A percentile compares a stretch with the other conserved stretches of the same genome.
Evolutionary conservation across 1,140 invertebrate species (phyloP).

Genomic region (Pectinophora gossypiella): DNA sequence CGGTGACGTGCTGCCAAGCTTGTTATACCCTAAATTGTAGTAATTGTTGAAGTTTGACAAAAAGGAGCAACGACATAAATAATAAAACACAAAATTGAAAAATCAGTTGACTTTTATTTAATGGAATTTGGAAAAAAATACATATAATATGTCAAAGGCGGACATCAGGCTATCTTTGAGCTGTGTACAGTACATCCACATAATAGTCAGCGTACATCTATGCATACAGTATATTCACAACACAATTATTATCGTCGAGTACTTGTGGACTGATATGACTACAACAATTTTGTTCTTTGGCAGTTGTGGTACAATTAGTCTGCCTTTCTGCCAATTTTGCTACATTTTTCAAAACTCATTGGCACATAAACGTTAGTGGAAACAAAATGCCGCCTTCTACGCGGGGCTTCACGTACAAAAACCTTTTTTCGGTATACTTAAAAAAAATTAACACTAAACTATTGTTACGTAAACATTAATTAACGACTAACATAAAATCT

Average conservation of each 20-base stretch:
- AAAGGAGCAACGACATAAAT: slow-evolving; percentile 2
- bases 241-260: slow-evolving; percentile 37
- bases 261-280: slow-evolving; percentile 30
- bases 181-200: slow-evolving; percentile 48
- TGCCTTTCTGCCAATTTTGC: slow-evolving; percentile 11
- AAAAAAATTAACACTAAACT: slow-evolving; percentile 48
- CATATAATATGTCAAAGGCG: slow-evolving; percentile 48
- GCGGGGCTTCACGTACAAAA: slow-evolving; percentile 23
- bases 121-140: slow-evolving; percentile 57
- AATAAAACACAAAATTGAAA: slow-evolving; percentile 32
- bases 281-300: slow-evolving; percentile 35
- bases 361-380: slow-evolving; percentile 23
- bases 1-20: too few relatives aligned
- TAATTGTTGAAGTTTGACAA: too few relatives aligned
- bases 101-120: slow-evolving; percentile 57
- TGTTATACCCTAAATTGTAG: too few relatives aligned
- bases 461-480: slow-evolving; percentile 58
- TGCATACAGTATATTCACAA: slow-evolving; percentile 48
- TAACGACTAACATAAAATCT: slow-evolving; percentile 67
- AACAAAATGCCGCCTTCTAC: slow-evolving; percentile 12
- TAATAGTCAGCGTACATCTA: slow-evolving; percentile 27
- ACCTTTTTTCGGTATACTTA: slow-evolving; percentile 56
- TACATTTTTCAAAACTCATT: slow-evolving; percentile 16
- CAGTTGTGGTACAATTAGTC: slow-evolving; percentile 11
- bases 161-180: slow-evolving; percentile 41